Base-by-base conservation (phyloP, 2,888 invertebrate species). In the Epinotia ramella region DNA sequence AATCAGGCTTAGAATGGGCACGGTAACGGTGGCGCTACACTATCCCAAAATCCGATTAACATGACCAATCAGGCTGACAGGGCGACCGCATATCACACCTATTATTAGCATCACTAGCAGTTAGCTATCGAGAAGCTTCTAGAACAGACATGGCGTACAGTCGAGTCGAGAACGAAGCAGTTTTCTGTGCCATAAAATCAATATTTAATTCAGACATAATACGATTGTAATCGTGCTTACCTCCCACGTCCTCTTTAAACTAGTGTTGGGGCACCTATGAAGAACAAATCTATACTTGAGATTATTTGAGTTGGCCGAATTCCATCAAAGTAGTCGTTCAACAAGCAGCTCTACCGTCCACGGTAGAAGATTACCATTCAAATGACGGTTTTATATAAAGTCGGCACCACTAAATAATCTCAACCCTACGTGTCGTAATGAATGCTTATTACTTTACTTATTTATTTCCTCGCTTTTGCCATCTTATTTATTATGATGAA, bases 131-230 rank as follows among this genome's bases (percentile, higher is more conserved):
- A 56, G 53, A 71, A 60, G 70, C 74, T 70, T 75, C 60, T 65
- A 74, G 65, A 44, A 66, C 64, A 63, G 57, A 60, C 59, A 16
- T 44, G 73, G 33, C 75, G 20, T 18, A 46, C 18, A 33, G 40
- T 44, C 53, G 16, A 66, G 70, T 75, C 65, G 70, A 44, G 20
- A 20, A 20, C 46, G 62, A 70, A 75, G 81, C 80, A 82, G 82
- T 84, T 85, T 84, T 80, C 84, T 84, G 90, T 90, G 90, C 90
- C 90, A 90, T 90, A 90, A 82, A 66, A 68, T 64, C 64, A 64
- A 63, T 73, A 66, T 57, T 72, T 44, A 44, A 69, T 56, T 49
- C 64, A 71, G 71, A 66, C 71, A 66, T 65, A 53, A 59, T 44
- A 40, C 53, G 40, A n/a, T 49, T 65, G 57, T 49, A n/a, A 67